Evolutionary conservation across 1,140 invertebrate genomes (phyloP).

Genomic region (honey bee (Apis mellifera)): Amel_HAv3.1 CM009945.2:1548501-1549000

Average conservation of each 20-base stretch:
- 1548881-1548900: background rate
- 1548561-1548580: too few species aligned
- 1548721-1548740: too few species aligned
- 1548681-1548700: background rate
- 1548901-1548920: background rate
- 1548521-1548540: background rate
- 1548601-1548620: background rate
- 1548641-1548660: background rate
- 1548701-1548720: background rate
- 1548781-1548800: background rate
- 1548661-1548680: background rate
- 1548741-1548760: background rate
- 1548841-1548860: background rate
- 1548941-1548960: background rate
- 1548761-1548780: background rate
- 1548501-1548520: too few species aligned
- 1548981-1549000: background rate
- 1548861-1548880: background rate
- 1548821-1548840: background rate
- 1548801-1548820: conserved; percentile 1
- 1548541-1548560: background rate
- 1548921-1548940: background rate
- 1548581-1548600: too few species aligned
- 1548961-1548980: background rate
- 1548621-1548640: background rate